Conservation (phyloP, 23 tunicate species). For the Botrylloides violaceus region DNA sequence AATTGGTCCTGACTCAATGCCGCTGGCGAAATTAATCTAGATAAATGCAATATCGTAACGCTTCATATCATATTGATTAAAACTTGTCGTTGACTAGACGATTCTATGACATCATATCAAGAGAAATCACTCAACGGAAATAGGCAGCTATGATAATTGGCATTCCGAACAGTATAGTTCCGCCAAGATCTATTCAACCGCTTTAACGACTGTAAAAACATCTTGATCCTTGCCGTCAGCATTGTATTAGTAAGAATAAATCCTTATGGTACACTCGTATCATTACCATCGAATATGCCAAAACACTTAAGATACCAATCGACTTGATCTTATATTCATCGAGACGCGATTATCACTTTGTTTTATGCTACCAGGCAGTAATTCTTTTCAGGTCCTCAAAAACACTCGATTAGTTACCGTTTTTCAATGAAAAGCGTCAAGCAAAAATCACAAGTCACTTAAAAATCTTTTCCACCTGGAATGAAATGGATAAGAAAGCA, state of each 20-base stretch:
- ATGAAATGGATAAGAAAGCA: constrained; percentile 2
- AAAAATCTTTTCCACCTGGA: constrained; percentile 14
- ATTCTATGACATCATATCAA: too few relatives aligned
- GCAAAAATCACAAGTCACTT: constrained; percentile 14
- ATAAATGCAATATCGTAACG: too few relatives aligned
- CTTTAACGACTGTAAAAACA: too few relatives aligned
- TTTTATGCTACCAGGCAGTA: neutral
- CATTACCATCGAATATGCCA: neutral
- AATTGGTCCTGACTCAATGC: too few relatives aligned
- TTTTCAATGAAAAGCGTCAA: neutral
- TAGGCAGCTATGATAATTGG: too few relatives aligned
- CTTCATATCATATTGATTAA: too few relatives aligned
- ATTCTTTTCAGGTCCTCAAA: neutral
- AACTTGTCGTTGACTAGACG: too few relatives aligned
- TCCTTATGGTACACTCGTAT: neutral
- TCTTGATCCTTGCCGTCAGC: neutral
- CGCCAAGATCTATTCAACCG: too few relatives aligned
- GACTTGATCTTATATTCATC: neutral
- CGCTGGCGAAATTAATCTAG: too few relatives aligned
- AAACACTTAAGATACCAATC: constrained; percentile 1
- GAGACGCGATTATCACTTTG: neutral
- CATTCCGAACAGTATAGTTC: too few relatives aligned
- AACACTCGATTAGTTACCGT: neutral
- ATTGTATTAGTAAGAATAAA: neutral
- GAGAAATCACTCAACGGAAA: too few relatives aligned